Evolutionary conservation across 2,888 invertebrate species (phyloP).

Genomic region (Nephrotoma appendiculata): DNA sequence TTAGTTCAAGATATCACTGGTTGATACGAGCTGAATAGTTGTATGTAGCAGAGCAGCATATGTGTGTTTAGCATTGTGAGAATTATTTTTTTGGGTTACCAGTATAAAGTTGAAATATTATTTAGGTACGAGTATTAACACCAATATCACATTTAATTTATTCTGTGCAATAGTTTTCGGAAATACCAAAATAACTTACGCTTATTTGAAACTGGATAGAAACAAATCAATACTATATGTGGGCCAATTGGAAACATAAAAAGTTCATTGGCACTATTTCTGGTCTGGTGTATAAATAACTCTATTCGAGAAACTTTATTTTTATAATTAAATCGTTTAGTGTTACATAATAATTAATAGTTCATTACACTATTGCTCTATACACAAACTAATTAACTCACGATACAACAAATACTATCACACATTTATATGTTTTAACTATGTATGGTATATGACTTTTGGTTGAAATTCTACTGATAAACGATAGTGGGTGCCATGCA

Average conservation of each 20-base stretch:
- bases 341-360: neutral
- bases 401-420: neutral
- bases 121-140: neutral
- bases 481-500: no score
- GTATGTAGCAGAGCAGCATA: neutral
- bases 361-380: neutral
- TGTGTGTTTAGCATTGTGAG: neutral
- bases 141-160: neutral
- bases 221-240: neutral
- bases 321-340: neutral
- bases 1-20: neutral
- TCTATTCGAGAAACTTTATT: neutral
- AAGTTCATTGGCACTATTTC: neutral
- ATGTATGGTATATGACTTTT: no score
- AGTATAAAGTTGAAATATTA: neutral
- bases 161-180: neutral
- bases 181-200: neutral
- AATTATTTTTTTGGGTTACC: neutral
- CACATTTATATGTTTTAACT: no score
- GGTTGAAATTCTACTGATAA: no score
- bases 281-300: neutral
- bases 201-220: neutral
- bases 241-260: neutral
- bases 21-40: neutral
- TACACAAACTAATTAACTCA: neutral